Percentiles rank a stretch among this genome's conserved stretches.
Evolutionary conservation across 2,797 vertebrate species (phyloP).

Genomic region (Emydoidea blandingii): DNA sequence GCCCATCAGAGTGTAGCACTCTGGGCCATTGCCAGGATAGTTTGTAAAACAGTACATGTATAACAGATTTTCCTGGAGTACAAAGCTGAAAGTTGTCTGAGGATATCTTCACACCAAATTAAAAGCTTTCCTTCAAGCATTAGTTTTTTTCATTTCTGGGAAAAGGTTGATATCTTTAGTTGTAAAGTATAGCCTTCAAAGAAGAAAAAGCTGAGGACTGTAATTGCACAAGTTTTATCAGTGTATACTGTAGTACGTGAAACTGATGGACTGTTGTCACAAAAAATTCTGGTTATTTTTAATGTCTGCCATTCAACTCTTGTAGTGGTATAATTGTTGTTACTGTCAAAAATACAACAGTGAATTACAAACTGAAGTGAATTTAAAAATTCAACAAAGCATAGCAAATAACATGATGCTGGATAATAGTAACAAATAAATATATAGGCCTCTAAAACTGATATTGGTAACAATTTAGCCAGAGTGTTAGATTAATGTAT

Average conservation of each 20-base stretch:
- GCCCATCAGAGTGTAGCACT: not conserved
- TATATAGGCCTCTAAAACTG: not conserved
- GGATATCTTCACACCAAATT: not conserved
- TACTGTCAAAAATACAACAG: not conserved
- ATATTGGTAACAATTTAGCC: not conserved
- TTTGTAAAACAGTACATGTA: not conserved
- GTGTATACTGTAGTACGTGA: not conserved
- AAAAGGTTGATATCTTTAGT: constrained; percentile 21
- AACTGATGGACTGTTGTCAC: not conserved
- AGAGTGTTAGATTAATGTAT: not conserved
- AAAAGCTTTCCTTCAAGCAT: constrained; percentile 11
- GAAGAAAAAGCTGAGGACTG: not conserved
- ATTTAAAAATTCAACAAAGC: not conserved
- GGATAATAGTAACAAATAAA: not conserved
- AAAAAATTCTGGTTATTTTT: not conserved
- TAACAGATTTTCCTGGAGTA: not conserved
- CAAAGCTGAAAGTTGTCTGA: constrained; percentile 22
- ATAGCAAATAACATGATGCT: not conserved
- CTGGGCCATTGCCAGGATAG: not conserved
- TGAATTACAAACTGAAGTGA: not conserved
- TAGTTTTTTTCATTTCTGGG: not conserved
- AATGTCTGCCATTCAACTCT: not conserved
- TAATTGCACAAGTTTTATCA: not conserved
- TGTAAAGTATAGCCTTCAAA: not conserved
- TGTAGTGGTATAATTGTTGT: not conserved